These are phyloP conservation scores for Cyrtorhinus lividipennis DNA, from an alignment of 1,140 invertebrate species.

Conservation along the genomic window DNA sequence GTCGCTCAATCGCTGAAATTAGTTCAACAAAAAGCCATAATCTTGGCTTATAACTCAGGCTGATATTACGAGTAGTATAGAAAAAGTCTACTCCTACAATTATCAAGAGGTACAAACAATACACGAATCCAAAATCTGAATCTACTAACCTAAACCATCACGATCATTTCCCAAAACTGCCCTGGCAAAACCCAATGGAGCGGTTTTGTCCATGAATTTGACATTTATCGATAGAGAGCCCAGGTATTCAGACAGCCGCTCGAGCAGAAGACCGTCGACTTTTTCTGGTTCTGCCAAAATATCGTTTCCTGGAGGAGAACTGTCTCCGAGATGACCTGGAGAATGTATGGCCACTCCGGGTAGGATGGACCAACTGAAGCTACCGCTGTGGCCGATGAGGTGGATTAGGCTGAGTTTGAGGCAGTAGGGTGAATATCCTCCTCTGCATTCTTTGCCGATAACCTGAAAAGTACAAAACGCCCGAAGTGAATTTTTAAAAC, in stretches of 20 bases:
- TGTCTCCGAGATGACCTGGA: background rate
- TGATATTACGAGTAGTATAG: too few species aligned
- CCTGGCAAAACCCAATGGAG: conserved; percentile 13
- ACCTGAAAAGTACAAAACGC: conserved; percentile 21
- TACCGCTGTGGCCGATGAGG: conserved; percentile 51
- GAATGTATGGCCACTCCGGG: conserved; percentile 30
- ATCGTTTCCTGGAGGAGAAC: background rate
- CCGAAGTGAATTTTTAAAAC: too few species aligned
- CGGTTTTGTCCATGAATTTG: conserved; percentile 49
- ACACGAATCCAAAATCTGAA: too few species aligned
- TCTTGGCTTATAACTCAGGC: too few species aligned
- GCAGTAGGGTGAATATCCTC: conserved; percentile 56
- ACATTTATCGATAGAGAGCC: conserved; percentile 38
- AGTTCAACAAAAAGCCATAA: too few species aligned
- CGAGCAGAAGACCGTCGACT: conserved; percentile 29
- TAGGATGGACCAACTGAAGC: conserved; percentile 41
- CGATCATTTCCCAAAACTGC: conserved; percentile 4
- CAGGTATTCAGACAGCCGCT: conserved; percentile 12
- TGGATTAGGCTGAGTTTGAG: conserved; percentile 64
- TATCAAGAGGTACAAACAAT: too few species aligned
- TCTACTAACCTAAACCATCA: too few species aligned
- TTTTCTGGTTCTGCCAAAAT: conserved; percentile 36
- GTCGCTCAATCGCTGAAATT: conserved; percentile 1
- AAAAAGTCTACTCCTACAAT: too few species aligned
- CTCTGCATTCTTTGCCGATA: conserved; percentile 35